Conservation (phyloP, 2,888 invertebrate species). For the Cancer borealis region DNA sequence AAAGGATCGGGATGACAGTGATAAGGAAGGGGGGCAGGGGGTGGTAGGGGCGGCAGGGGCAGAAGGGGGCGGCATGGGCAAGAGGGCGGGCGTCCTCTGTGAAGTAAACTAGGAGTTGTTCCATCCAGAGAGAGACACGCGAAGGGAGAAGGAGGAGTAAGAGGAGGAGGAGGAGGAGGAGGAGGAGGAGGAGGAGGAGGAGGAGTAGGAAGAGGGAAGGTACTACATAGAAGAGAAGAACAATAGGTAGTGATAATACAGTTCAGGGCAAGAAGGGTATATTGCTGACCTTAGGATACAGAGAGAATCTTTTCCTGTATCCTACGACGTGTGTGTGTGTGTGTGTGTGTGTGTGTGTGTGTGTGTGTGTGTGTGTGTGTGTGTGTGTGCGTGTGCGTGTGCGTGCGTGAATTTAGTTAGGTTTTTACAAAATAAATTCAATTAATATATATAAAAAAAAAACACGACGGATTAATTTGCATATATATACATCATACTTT, state of each 20-base stretch:
- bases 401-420: background rate
- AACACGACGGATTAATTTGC: no score
- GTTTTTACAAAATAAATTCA: background rate
- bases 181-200: background rate
- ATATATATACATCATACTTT: background rate
- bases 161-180: background rate
- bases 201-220: background rate
- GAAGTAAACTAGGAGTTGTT: background rate
- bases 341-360: background rate
- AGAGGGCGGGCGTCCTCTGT: background rate
- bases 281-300: background rate
- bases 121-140: background rate
- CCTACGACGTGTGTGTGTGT: background rate
- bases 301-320: background rate
- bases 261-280: background rate
- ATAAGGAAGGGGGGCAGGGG: background rate
- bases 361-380: background rate
- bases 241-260: background rate
- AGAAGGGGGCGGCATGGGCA: no score
- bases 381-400: background rate
- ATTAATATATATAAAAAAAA: no score
- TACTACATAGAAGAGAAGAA: background rate
- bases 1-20: constrained; percentile 27
- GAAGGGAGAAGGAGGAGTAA: background rate
- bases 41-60: no score